Evolutionary conservation across 2,888 invertebrate species (phyloP).

Genomic region (Platycheirus rosarum): DNA sequence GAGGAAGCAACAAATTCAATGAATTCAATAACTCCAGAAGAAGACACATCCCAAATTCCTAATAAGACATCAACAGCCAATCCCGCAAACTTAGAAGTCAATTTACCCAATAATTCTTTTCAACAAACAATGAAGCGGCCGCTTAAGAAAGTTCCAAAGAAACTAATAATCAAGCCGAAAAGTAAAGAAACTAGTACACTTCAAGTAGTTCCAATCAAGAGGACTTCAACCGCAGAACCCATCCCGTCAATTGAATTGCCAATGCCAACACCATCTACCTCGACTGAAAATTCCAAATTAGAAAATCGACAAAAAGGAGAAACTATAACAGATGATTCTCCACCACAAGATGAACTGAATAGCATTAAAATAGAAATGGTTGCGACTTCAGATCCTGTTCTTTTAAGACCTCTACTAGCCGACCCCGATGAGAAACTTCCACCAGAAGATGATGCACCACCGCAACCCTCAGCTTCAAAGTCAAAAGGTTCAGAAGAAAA

Average conservation of each 20-base stretch:
- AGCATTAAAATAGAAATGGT: constrained; percentile 47
- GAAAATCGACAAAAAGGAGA: constrained; percentile 26
- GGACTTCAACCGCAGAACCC: neutral
- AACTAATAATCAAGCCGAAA: constrained; percentile 82
- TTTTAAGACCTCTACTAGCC: constrained; percentile 44
- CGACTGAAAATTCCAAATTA: constrained; percentile 59
- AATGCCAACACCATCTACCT: constrained; percentile 61
- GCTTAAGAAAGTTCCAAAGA: constrained; percentile 78
- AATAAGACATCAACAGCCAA: constrained; percentile 3
- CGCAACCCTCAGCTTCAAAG: constrained; percentile 52
- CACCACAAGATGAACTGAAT: constrained; percentile 26
- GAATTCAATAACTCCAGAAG: constrained; percentile 9
- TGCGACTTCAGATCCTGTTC: constrained; percentile 25
- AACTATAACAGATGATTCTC: constrained; percentile 13
- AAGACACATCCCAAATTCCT: no score
- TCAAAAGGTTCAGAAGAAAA: neutral
- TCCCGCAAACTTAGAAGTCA: constrained; percentile 15
- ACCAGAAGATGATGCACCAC: constrained; percentile 49
- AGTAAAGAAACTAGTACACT: constrained; percentile 52
- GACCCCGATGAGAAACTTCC: constrained; percentile 58
- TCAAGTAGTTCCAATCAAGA: neutral
- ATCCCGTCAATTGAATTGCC: constrained; percentile 70
- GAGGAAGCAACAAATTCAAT: constrained; percentile 18
- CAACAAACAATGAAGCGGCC: constrained; percentile 66
- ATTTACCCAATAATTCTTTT: constrained; percentile 6